Evolutionary conservation across 2,888 invertebrate species (phyloP).

Genomic region (Caenorhabditis wallacei): DNA sequence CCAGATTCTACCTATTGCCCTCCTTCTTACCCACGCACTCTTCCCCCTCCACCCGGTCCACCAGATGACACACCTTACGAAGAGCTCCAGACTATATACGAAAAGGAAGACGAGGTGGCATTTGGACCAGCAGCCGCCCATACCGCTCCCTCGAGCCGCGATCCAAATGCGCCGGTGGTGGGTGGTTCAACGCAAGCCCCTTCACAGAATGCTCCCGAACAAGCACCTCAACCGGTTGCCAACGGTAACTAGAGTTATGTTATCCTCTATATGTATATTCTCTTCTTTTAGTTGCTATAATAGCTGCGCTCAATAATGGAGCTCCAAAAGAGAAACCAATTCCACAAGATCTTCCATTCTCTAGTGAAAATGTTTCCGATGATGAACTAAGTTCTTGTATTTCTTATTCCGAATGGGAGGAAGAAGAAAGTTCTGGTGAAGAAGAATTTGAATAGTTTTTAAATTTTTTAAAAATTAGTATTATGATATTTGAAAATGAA

Average conservation of each 20-base stretch:
- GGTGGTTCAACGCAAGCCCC: conserved; percentile 2
- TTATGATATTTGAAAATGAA: background rate
- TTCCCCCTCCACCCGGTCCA: background rate
- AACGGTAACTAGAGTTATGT: conserved; percentile 12
- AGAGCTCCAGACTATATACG: background rate
- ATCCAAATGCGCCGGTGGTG: background rate
- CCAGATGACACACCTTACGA: background rate
- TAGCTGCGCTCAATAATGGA: background rate
- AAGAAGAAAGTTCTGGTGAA: conserved; percentile 1
- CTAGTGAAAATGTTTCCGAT: background rate
- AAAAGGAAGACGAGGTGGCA: background rate
- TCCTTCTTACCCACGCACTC: background rate
- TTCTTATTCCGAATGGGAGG: conserved; percentile 8
- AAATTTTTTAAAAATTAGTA: background rate
- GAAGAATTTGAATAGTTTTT: background rate
- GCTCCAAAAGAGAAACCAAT: background rate
- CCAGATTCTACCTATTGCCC: background rate
- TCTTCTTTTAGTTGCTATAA: conserved; percentile 10
- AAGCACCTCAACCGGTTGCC: conserved; percentile 6
- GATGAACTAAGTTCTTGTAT: background rate
- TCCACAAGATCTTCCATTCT: background rate
- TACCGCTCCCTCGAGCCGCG: background rate
- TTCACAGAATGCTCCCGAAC: background rate
- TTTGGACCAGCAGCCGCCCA: background rate
- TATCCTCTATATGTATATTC: no score